Percentiles rank a stretch among this genome's conserved stretches.
These are phyloP conservation scores for Phoebastria nigripes DNA, from an alignment of 2,797 vertebrate genomes.

Conservation along the genomic window DNA sequence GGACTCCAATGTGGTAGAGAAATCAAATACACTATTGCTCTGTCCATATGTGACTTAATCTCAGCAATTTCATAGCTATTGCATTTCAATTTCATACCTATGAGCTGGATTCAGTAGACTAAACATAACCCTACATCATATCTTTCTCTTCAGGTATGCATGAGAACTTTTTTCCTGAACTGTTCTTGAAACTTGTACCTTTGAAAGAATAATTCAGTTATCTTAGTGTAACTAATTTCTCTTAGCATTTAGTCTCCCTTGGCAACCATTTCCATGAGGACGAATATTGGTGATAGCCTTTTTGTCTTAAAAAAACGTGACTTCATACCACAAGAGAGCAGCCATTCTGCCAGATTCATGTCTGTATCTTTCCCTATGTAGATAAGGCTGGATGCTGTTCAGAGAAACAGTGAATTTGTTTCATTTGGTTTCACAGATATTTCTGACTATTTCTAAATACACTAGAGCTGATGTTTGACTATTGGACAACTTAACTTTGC, in stretches of 20 bases:
- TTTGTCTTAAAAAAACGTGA: neutral
- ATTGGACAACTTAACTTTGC: neutral
- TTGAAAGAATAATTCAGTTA: neutral
- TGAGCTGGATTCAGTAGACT: neutral
- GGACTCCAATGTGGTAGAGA: neutral
- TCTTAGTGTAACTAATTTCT: neutral
- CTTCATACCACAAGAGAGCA: neutral
- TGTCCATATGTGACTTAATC: neutral
- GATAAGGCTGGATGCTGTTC: neutral
- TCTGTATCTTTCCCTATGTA: neutral
- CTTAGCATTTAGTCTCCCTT: neutral
- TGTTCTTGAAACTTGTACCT: neutral
- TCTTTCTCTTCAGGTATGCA: neutral
- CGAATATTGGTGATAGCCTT: neutral
- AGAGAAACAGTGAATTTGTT: neutral
- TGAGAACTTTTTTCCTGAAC: neutral
- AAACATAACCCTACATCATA: neutral
- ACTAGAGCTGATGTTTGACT: neutral
- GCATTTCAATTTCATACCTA: slow-evolving; percentile 44
- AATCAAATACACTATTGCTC: neutral
- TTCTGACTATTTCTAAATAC: neutral
- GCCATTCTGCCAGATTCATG: neutral
- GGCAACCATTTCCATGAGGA: neutral
- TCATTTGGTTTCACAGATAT: neutral
- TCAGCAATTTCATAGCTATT: slow-evolving; percentile 41